Evolutionary conservation across 2,113 vertebrate species (phyloP).

Genomic region (Anoplopoma fimbria): DNA sequence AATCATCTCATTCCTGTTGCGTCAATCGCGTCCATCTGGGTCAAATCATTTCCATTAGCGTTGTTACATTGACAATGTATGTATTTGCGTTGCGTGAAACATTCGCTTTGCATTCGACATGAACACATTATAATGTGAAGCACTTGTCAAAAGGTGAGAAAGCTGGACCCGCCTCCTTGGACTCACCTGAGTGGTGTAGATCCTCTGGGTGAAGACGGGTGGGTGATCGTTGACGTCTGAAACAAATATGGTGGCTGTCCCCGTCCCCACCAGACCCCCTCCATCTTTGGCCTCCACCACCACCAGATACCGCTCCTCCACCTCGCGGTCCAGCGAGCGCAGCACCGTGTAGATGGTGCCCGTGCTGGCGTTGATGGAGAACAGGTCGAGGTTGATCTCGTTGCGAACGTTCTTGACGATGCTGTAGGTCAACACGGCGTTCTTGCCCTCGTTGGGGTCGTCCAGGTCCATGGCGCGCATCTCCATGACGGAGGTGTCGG

Average conservation of each 20-base stretch:
- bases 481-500: constrained; percentile 89
- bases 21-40: no score
- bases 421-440: constrained; percentile 88
- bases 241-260: constrained; percentile 89
- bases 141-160: no score
- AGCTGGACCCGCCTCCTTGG: fast-evolving
- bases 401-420: constrained; percentile 90
- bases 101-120: no score
- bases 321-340: constrained; percentile 88
- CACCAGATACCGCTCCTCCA: constrained; percentile 85
- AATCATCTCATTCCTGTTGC: no score
- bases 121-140: no score
- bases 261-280: constrained; percentile 89
- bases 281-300: constrained; percentile 91
- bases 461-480: constrained; percentile 90
- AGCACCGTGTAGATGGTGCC: constrained; percentile 89
- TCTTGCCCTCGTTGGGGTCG: constrained; percentile 86
- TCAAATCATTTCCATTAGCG: no score
- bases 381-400: constrained; percentile 90
- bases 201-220: constrained; percentile 87
- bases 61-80: no score
- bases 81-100: no score
- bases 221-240: constrained; percentile 91
- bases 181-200: constrained; percentile 82
- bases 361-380: constrained; percentile 87